phyloP scores from a whole-genome alignment of 2,797 vertebrate species.

The Fistularia tabacaria region DNA sequence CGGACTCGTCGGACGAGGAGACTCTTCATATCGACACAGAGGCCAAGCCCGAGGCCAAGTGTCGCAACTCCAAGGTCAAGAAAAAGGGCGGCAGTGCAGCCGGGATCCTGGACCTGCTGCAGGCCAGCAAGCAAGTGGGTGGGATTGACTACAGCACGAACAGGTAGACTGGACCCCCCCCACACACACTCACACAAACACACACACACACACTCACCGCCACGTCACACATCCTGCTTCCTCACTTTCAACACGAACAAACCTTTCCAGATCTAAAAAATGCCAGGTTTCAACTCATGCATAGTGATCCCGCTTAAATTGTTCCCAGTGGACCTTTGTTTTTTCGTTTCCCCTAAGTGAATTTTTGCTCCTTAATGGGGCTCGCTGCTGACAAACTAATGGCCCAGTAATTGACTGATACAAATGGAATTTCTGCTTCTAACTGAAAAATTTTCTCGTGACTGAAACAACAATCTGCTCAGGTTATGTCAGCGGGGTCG shows the following conservation, averaged over 20 bases:
- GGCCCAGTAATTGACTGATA: neutral
- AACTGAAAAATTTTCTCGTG: conserved; percentile 46
- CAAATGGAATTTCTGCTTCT: conserved; percentile 27
- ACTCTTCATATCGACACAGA: conserved; percentile 95
- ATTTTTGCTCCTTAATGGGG: conserved; percentile 36
- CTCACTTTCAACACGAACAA: conserved; percentile 6
- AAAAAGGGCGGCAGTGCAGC: conserved; percentile 87
- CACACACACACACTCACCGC: neutral
- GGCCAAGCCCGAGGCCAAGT: conserved; percentile 74
- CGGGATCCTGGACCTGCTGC: conserved; percentile 93
- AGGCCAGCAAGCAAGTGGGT: conserved; percentile 98
- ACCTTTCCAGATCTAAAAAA: conserved; percentile 14
- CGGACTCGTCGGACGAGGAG: conserved; percentile 93
- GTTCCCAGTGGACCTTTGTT: conserved; percentile 25
- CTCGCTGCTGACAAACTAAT: conserved; percentile 51
- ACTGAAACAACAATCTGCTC: conserved; percentile 59
- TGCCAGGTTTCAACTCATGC: neutral
- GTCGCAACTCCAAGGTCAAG: conserved; percentile 90
- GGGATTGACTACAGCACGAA: conserved; percentile 93
- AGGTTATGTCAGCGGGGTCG: conserved; percentile 66
- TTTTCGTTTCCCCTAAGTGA: conserved; percentile 15
- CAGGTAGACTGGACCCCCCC: conserved; percentile 78
- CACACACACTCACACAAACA: neutral
- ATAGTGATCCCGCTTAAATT: conserved; percentile 28
- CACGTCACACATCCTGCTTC: conserved; percentile 1